phyloP scores from a whole-genome alignment of 2,797 vertebrate genomes.

The Rhadinocentrus ornatus region DNA sequence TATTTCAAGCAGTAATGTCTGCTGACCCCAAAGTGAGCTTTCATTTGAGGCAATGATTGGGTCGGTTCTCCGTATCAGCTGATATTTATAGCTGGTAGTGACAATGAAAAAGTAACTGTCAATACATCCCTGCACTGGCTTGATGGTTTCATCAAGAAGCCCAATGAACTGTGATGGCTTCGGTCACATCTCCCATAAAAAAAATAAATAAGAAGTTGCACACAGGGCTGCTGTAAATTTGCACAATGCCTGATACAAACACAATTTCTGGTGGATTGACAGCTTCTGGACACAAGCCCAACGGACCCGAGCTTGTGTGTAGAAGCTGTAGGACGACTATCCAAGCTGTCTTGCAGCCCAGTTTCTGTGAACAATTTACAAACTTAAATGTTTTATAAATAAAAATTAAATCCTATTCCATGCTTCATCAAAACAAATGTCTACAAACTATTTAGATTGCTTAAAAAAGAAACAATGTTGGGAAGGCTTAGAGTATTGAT shows the following conservation, averaged over 20 bases:
- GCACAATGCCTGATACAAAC: background rate
- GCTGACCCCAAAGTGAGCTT: slow-evolving; percentile 12
- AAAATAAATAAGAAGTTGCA: background rate
- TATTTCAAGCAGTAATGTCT: slow-evolving; percentile 15
- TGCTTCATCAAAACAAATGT: background rate
- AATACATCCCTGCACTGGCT: slow-evolving; percentile 2
- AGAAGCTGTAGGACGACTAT: background rate
- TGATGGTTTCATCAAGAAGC: slow-evolving; percentile 39
- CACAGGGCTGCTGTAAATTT: slow-evolving; percentile 5
- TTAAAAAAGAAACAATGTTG: background rate
- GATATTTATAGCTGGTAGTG: slow-evolving; percentile 11
- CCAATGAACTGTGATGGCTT: slow-evolving; percentile 27
- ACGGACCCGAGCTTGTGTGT: background rate
- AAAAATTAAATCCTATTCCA: background rate
- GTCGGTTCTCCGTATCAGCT: slow-evolving; percentile 25
- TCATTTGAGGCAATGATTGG: slow-evolving; percentile 20
- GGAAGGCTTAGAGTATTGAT: too few species aligned
- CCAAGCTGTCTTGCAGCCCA: background rate
- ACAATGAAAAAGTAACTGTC: slow-evolving; percentile 1
- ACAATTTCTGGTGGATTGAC: slow-evolving; percentile 12
- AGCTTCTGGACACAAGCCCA: background rate
- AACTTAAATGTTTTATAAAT: background rate
- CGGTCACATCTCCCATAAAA: slow-evolving; percentile 10
- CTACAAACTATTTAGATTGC: background rate
- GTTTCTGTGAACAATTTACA: background rate